Evolutionary conservation across 2,797 vertebrate genomes (phyloP), one percentile per base, ranked within the genome.

Genomic region (Cephalopachus bancanus): DNA sequence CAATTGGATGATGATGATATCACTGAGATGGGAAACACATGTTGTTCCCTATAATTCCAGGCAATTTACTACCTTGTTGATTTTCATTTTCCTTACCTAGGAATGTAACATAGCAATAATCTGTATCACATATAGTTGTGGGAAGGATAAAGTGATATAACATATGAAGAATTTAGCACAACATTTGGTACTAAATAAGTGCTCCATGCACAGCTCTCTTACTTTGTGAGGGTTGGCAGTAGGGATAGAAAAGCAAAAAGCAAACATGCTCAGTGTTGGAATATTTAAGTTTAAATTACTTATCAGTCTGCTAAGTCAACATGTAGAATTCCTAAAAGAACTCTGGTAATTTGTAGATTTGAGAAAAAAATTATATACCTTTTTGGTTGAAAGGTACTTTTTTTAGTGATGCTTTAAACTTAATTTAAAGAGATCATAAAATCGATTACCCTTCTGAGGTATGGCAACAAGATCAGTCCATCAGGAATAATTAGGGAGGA

Each of bases 381-480:
- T 44, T 44, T 72, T 12, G 15, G 26, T 75, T 83, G 55, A 87
- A 91, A 71, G 53, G 6, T 87, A 14, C 37, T 90, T n/a, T 24
- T 86, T 86, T 95, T 91, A 79, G 37, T 74, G 76, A 59, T 7
- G 33, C 74, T 72, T 84, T 91, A 78, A 84, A 84, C 22, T 33
- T 72, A 60, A 91, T 57, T 88, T 51, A 67, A 79, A 88, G 57
- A 3, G 19, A n/a, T 84, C 5, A 65, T 10, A 80, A 89, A 81
- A 37, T 78, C 33, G 60, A 24, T 37, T 59, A 28, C 12, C 33
- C 30, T 37, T 90, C 71, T 76, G 72, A 89, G 7, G 9, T 10
- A 19, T 12, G 2, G 11, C 33, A 44, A 69, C 64, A 80, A 71
- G 65, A 4, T 79, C 30, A 59, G 8, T 24, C n/a, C 51, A 26